Base-by-base conservation (phyloP, 2,113 vertebrate species). In the Echinops telfairi region DNA sequence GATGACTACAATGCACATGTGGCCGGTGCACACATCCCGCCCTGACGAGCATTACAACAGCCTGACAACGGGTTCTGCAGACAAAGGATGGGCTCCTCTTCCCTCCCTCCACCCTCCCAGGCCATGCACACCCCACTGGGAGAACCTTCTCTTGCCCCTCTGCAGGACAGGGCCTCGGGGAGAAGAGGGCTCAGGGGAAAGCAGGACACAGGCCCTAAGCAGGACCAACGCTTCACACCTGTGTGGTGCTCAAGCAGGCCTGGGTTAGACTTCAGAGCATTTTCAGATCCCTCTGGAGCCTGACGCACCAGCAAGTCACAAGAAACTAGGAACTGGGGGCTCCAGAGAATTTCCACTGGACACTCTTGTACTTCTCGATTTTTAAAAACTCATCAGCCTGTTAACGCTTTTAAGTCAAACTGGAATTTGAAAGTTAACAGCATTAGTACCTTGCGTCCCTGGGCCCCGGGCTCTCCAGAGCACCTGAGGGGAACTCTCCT, bases 41-140 rank as follows among this genome's bases (percentile, higher is more conserved):
- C 64, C 22, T 8, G 80, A 16, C 6, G 27, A 58, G 47, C 33
- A 27, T 12, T 2, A 23, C 2, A 3, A 2, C 1, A 29, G 23
- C 70, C 3, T 0, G 2, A 1, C 3, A 17, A 29, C 0, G 6
- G 33, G 6, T 6, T 38, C 9, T 0, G 2, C 0, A 25, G 20
- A 47, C 75, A 6, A 83, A 47, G 80, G 57, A n/a, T 22, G 0
- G 23, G 29, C 8, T n/a, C 27, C 66, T 77, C 14, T n/a, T 47
- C 47, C 57, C 20, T 8, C 15, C n/a, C 70, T 38, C 60, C 14
- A n/a, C 25, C 4, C 38, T 31, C 83, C 68, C 29, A 62, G 38
- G 43, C 82, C 31, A 3, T 2, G 11, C 10, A 60, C 20, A 22
- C 4, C 19, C 12, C 15, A 60, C 36, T 20, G 17, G 3, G 40